Evolutionary conservation across 2,797 vertebrate species (phyloP).

Genomic region (Acanthiza pusilla): DNA sequence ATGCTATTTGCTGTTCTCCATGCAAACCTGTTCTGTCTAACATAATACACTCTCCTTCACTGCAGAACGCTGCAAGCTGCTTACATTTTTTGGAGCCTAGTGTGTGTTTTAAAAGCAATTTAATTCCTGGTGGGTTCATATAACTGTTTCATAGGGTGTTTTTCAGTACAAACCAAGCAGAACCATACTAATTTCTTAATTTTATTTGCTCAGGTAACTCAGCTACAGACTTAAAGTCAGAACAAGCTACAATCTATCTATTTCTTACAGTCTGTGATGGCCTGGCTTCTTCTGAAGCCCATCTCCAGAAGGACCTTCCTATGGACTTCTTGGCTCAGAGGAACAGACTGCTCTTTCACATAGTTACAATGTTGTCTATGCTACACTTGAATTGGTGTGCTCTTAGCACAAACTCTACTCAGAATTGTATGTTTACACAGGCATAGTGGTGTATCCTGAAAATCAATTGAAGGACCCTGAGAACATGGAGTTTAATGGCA

Average conservation of each 20-base stretch:
- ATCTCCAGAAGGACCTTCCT: not conserved
- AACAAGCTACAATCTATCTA: not conserved
- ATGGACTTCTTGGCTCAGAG: not conserved
- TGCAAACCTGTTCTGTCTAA: not conserved
- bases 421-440: fast-evolving
- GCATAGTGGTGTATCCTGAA: not conserved
- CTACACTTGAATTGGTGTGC: not conserved
- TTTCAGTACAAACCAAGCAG: not conserved
- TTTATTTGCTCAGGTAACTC: not conserved
- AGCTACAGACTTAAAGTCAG: not conserved
- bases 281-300: not conserved
- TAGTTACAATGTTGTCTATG: not conserved
- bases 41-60: not conserved
- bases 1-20: not conserved
- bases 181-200: not conserved
- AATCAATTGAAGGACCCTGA: not conserved
- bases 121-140: not conserved
- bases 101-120: not conserved
- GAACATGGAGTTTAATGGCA: not conserved
- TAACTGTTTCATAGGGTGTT: not conserved
- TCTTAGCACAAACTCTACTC: not conserved
- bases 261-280: not conserved
- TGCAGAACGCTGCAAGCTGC: not conserved
- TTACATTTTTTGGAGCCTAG: not conserved
- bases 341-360: not conserved